Base-by-base conservation (phyloP, 2,797 vertebrate species). In the Platyrinchus mystaceus region DNA sequence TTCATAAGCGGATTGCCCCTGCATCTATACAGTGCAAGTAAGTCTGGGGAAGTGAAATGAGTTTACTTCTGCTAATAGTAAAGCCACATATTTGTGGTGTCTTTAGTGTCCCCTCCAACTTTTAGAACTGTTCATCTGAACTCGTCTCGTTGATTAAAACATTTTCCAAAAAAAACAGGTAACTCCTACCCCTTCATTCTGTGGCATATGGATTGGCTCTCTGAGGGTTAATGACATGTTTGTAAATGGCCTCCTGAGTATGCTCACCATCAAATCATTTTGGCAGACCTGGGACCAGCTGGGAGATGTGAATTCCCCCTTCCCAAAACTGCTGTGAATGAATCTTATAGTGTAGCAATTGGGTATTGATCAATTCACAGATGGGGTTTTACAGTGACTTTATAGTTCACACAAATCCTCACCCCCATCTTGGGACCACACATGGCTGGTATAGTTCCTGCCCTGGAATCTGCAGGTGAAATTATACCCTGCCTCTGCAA, bases 371-470 rank as follows among this genome's bases (percentile, higher is more conserved):
- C n/a, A 9, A 7, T 15, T 87, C 0, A 1, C 41, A 81, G 53
- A 39, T 1, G 1, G 73, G 34, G 37, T 27, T 71, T 79, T 81
- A 73, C 9, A 2, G 59, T 16, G 34, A 49, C 39, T 76, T 82
- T 24, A 43, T 15, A 39, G 2, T 28, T 62, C 44, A 47, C 12
- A 17, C 67, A 50, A 87, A 53, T 69, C 37, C 20, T 73, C 36
- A 46, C 28, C 28, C 28, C 22, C 6, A 0, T 39, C 37, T 68
- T 52, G 4, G 36, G n/a, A 63, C 32, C 32, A 14, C 0, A 0
- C 16, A 34, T 14, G 11, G 32, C 62, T 27, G 47, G 18, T 59
- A 39, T 9, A 64, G 52, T 30, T 62, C 37, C 27, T 4, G 3
- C 28, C 7, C 49, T 89, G 73, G 58, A 58, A 64, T 44, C 44